phyloP scores from a whole-genome alignment of 2,888 invertebrate species.

The Diplolepis rosae region DNA sequence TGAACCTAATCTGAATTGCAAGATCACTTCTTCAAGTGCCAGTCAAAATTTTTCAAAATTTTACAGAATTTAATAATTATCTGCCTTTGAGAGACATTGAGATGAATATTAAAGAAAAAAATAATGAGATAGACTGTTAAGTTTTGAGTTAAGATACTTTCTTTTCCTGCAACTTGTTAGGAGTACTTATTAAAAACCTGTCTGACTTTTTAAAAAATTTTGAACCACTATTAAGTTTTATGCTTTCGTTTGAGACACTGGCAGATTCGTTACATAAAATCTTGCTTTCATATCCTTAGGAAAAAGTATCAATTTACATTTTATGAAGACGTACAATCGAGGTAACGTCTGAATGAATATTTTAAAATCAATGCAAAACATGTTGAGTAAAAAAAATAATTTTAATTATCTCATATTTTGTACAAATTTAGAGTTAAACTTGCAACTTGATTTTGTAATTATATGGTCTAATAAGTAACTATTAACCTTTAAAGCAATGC shows the following conservation, averaged over 20 bases:
- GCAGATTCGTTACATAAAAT: conserved; percentile 8
- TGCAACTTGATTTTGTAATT: neutral
- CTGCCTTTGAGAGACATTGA: no score
- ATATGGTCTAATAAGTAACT: neutral
- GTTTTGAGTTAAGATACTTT: conserved; percentile 22
- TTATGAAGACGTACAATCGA: neutral
- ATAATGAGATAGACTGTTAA: neutral
- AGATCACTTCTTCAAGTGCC: neutral
- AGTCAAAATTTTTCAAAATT: neutral
- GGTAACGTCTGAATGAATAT: neutral
- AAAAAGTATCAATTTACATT: neutral
- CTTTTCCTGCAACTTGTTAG: conserved; percentile 14
- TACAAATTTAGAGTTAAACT: neutral
- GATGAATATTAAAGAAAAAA: neutral
- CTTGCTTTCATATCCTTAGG: neutral
- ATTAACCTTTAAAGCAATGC: neutral
- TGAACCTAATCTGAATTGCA: neutral
- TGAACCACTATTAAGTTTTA: neutral
- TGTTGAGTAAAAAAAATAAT: no score
- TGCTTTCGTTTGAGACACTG: neutral
- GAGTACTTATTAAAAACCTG: conserved; percentile 16
- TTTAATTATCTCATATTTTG: neutral
- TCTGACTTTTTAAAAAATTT: conserved; percentile 5
- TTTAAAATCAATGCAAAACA: neutral
- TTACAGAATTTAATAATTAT: no score